phyloP scores from a whole-genome alignment of 2,888 invertebrate genomes.

The Eupithecia vulgata region DNA sequence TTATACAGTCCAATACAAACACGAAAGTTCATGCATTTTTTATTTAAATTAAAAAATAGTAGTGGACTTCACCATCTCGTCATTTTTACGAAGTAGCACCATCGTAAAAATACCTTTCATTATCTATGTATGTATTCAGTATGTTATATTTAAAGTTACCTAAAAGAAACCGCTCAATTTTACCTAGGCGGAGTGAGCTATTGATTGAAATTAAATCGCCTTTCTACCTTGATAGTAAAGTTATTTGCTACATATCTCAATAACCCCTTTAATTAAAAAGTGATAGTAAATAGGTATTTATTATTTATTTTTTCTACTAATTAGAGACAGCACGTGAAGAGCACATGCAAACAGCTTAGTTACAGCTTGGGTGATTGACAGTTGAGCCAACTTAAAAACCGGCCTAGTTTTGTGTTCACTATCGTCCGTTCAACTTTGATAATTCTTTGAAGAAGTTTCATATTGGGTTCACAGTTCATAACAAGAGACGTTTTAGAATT shows the following conservation, averaged over 20 bases:
- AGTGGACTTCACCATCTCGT: not conserved
- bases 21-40: not conserved
- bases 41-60: not conserved
- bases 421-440: constrained; percentile 11
- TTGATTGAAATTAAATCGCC: not conserved
- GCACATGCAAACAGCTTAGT: not conserved
- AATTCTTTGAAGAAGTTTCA: not conserved
- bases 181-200: not conserved
- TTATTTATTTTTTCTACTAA: not conserved
- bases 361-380: constrained; percentile 4
- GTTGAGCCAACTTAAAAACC: constrained; percentile 1
- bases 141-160: not conserved
- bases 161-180: not conserved
- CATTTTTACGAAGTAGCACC: not conserved
- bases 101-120: not conserved
- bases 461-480: not conserved
- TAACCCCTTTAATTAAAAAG: not conserved
- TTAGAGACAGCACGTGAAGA: not conserved
- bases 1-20: not conserved
- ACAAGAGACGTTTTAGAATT: not conserved
- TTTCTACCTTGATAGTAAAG: not conserved
- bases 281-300: constrained; percentile 4
- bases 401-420: constrained; percentile 6
- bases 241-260: not conserved
- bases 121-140: no score